Evolutionary conservation across 1,140 invertebrate genomes (phyloP).

Genomic region (Bombus huntii): DNA sequence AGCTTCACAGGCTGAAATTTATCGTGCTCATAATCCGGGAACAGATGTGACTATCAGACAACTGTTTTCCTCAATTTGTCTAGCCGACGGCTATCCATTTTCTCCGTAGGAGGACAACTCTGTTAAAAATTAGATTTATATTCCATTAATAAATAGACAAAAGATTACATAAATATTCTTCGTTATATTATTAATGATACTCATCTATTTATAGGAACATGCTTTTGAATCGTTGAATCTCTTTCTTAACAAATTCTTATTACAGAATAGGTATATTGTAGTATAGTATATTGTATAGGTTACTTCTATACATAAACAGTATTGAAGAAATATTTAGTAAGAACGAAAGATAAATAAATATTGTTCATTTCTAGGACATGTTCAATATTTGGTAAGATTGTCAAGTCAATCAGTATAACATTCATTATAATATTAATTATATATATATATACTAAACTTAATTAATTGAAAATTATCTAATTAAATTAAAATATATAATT

Average conservation of each 20-base stretch:
- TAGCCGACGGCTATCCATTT: not conserved
- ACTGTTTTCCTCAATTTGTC: slow-evolving; percentile 8
- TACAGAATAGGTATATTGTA: not conserved
- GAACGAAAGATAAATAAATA: not conserved
- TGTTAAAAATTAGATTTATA: not conserved
- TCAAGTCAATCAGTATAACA: not conserved
- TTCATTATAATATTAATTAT: too few relatives aligned
- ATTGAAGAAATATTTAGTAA: not conserved
- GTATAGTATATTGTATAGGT: not conserved
- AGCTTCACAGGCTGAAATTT: slow-evolving; percentile 27
- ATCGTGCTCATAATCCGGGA: slow-evolving; percentile 37
- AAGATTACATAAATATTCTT: not conserved
- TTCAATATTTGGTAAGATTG: not conserved
- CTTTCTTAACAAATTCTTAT: not conserved
- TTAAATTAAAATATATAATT: not conserved
- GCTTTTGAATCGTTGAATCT: not conserved
- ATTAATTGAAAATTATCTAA: not conserved
- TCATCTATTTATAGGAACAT: not conserved
- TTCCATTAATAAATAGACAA: not conserved
- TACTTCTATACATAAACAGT: not conserved
- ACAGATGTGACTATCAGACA: slow-evolving; percentile 7
- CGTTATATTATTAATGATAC: not conserved
- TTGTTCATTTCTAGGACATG: not conserved
- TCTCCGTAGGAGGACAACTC: not conserved
- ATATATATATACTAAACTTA: too few relatives aligned